Percentiles rank a stretch among this genome's conserved stretches.
These are phyloP conservation scores for Cryptoprocta ferox DNA, from an alignment of 2,797 vertebrate species.

Conservation along the genomic window DNA sequence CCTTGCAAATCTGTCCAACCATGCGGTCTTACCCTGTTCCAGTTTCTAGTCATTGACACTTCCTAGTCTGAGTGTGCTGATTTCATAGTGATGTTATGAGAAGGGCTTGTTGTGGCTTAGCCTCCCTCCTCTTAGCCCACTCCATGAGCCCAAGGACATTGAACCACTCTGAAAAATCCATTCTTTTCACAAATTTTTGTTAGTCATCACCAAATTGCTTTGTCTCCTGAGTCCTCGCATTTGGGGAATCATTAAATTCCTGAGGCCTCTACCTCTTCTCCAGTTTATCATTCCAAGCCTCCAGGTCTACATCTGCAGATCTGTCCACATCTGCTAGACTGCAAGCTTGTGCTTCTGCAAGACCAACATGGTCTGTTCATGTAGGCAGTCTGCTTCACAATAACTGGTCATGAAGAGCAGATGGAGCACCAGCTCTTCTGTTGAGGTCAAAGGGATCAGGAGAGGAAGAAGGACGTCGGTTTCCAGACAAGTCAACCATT, in stretches of 20 bases:
- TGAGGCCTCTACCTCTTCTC: not conserved
- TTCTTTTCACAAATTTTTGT: not conserved
- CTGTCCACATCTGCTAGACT: not conserved
- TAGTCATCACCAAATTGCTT: not conserved
- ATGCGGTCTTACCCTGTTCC: not conserved
- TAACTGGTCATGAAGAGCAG: fast-evolving
- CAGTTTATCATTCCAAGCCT: not conserved
- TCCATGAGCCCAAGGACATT: not conserved
- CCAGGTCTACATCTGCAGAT: not conserved
- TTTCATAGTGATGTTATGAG: not conserved
- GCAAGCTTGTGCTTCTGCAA: not conserved
- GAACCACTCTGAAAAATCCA: not conserved
- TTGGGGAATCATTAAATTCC: not conserved
- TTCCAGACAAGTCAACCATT: not conserved
- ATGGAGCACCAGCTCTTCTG: not conserved
- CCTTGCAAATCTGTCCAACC: not conserved
- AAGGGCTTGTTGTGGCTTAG: not conserved
- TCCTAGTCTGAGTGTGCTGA: not conserved
- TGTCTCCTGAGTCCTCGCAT: not conserved
- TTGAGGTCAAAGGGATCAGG: not conserved
- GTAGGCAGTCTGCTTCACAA: not conserved
- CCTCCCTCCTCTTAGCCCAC: not conserved
- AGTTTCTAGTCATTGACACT: not conserved
- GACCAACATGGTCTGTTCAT: not conserved
- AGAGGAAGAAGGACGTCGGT: not conserved